These are phyloP conservation scores for Lathamus discolor DNA, from an alignment of 2,113 vertebrate genomes.

Conservation along the genomic window DNA sequence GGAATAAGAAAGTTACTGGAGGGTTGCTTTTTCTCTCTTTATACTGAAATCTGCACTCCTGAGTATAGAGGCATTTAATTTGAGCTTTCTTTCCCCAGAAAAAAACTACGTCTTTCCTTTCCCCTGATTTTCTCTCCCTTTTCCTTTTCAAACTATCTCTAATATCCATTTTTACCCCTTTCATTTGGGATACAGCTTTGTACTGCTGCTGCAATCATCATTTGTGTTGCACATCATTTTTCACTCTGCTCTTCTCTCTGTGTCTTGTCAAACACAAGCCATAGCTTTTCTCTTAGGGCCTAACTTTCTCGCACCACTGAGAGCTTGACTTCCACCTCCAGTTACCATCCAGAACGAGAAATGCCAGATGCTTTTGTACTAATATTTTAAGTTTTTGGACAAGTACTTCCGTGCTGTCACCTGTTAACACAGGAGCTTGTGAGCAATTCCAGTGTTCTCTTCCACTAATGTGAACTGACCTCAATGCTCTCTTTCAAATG, in stretches of 20 bases:
- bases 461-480: background rate
- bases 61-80: background rate
- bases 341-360: background rate
- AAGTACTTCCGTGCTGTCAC: background rate
- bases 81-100: background rate
- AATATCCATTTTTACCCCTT: background rate
- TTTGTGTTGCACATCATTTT: background rate
- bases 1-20: background rate
- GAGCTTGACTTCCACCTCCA: background rate
- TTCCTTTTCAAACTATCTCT: background rate
- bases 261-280: background rate
- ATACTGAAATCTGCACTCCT: background rate
- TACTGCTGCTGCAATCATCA: background rate
- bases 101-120: background rate
- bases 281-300: background rate
- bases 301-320: background rate
- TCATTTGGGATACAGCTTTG: background rate
- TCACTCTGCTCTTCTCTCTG: background rate
- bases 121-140: background rate
- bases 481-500: background rate
- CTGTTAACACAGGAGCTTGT: background rate
- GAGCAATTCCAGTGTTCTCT: background rate
- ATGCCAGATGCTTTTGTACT: background rate
- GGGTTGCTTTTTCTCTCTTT: background rate
- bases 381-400: background rate